A percentile compares a stretch with the other conserved stretches of the same genome.
These are phyloP conservation scores for Apotomis capreana DNA, from an alignment of 2,888 invertebrate species.

Conservation along the genomic window DNA sequence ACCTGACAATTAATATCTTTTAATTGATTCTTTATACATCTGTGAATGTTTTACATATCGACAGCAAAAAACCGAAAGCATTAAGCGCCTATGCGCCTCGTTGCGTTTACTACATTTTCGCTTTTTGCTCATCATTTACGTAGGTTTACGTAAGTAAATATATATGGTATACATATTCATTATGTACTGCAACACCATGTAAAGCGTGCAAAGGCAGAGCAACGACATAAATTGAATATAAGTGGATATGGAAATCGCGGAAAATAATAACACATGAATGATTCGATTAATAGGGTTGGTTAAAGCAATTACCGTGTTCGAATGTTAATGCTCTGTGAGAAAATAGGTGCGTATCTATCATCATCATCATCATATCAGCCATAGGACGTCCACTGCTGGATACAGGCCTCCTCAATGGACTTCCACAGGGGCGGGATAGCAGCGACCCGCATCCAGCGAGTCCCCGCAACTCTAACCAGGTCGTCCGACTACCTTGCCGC, in stretches of 20 bases:
- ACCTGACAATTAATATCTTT: background rate
- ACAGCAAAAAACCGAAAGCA: no score
- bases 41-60: background rate
- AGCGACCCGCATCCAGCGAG: no score
- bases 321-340: background rate
- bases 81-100: no score
- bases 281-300: conserved; percentile 4
- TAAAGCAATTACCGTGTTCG: background rate
- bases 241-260: conserved; percentile 36
- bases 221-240: conserved; percentile 27
- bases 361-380: no score
- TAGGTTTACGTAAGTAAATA: background rate
- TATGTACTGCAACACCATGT: conserved; percentile 5
- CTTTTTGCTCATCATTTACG: no score
- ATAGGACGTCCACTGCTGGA: no score
- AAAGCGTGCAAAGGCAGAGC: conserved; percentile 5
- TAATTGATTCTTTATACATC: conserved; percentile 14
- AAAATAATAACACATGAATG: conserved; percentile 19
- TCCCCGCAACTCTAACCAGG: no score
- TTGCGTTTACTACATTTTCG: no score
- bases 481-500: no score
- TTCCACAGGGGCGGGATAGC: no score
- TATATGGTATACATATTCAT: conserved; percentile 19
- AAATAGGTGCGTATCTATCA: no score
- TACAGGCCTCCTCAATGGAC: no score